Evolutionary conservation across 1,140 invertebrate genomes (phyloP).

Genomic region (Lepidurus apus): DNA sequence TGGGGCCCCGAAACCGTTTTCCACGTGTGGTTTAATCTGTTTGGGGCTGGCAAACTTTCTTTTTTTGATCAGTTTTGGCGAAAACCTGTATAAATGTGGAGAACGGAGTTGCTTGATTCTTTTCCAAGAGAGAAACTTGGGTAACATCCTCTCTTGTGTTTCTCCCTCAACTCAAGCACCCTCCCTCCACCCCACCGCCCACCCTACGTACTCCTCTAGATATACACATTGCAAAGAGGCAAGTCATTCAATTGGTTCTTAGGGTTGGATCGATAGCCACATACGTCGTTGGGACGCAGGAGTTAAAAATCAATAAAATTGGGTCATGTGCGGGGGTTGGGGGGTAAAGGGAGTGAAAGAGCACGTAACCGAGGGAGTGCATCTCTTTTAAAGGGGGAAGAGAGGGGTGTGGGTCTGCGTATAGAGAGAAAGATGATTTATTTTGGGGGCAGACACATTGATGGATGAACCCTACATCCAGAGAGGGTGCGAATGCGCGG

Average conservation of each 20-base stretch:
- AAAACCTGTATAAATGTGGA: background rate
- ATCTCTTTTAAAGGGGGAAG: background rate
- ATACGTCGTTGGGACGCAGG: conserved; percentile 17
- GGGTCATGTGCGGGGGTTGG: background rate
- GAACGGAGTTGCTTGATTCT: no score
- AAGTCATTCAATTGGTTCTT: conserved; percentile 22
- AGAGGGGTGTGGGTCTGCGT: background rate
- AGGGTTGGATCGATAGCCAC: conserved; percentile 1
- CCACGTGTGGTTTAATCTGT: background rate
- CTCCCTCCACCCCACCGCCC: background rate
- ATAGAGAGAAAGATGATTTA: conserved; percentile 8
- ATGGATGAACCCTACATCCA: background rate
- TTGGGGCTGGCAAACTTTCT: background rate
- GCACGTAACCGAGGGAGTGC: background rate
- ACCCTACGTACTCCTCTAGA: background rate
- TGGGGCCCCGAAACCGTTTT: background rate
- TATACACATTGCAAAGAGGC: conserved; percentile 17
- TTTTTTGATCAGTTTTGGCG: background rate
- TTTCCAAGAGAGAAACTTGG: no score
- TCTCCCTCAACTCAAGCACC: no score
- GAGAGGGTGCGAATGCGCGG: background rate
- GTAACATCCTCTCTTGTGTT: no score
- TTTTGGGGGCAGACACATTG: background rate
- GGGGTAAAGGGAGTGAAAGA: background rate
- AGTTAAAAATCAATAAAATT: conserved; percentile 22